Evolutionary conservation across 2,797 vertebrate species (phyloP), one percentile per base, ranked within the genome.

Genomic region (Morus bassanus): DNA sequence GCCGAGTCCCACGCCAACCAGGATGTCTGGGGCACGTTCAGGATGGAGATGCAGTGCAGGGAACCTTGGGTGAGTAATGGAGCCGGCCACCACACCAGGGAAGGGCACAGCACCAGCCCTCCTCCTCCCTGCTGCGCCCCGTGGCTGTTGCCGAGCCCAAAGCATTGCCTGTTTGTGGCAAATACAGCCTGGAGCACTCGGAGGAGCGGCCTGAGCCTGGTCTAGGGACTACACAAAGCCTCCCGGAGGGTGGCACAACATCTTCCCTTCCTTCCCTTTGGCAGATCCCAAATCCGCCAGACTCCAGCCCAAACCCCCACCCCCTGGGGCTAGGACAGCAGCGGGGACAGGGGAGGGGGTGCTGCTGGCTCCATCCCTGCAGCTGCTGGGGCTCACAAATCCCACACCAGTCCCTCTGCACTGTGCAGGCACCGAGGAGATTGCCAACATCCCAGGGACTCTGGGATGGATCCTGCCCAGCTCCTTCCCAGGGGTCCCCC

Each of bases 1-100:
- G 94, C 99, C 99, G 11, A 99, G 98, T 24, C 99, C 99, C 65
- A 99, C 98, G 0, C 99, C 99, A 4, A 99, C 98, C 74, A 99
- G 96, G 97, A 99, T 99, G 91, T 99, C 99, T 99, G 98, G 43
- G 41, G 70, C 57, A 6, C 0, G 98, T 98, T 98, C 98, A 99
- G 98, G 97, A 97, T 22, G 73, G 27, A 74, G 15, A 50, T 4
- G 4, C 46, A 73, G 14, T 7, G 2, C 31, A 3, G 30, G 46
- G 80, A 73, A 46, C 45, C 25, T n/a, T 0, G 0, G 37, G 30
- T 37, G 27, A 39, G 25, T 0, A 0, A 31, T 1, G 5, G 60
- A 74, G 25, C 31, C 0, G 2, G 35, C 43, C 16, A 2, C 37
- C 37, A 39, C 37, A 39, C 37, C 37, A 39, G 12, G 25, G 16